Evolutionary conservation across 2,888 invertebrate species (phyloP), one percentile per base, ranked within the genome.

Genomic region (Zootermopsis nevadensis): DNA sequence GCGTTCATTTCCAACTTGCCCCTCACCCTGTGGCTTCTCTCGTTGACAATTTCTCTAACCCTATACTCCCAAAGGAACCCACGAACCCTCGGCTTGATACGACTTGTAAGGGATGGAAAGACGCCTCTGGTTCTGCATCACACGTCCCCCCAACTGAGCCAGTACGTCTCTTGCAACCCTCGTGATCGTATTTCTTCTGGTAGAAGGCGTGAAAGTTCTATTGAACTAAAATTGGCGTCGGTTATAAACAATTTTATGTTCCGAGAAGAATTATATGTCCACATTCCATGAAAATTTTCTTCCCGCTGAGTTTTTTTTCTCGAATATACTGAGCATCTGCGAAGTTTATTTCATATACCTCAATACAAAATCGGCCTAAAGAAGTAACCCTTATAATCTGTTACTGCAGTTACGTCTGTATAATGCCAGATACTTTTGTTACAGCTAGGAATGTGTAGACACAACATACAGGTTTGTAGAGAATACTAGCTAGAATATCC

Each of bases 221-320:
- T 79, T 79, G 79, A 79, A 79, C 79, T 79, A 66, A 79, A 79
- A 79, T 79, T 55, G 79, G 66, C 66, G 66, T 79, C 79, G 66
- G 79, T 79, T 79, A 79, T 79, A 79, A 66, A 79, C 79, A 79
- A 30, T 79, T 79, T 79, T 66, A 79, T 79, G 66, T 79, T 79
- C 79, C 35, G 27, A 22, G 79, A 66, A 79, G 79, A 79, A 79
- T 66, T 79, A 77, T 60, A 60, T 55, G 79, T 60, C 66, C 79
- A 55, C 77, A 77, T 77, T 55, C 77, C 55, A 31, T 27, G 31
- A 55, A 77, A 77, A 77, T 12, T 19, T 53, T 42, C 19, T 77
- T 24, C 55, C 77, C 48, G 8, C 33, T 19, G 55, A 27, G 31
- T 30, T 30, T 31, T n/a, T 19, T 15, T 27, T 22, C 22, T 31